Evolutionary conservation across 2,113 vertebrate species (phyloP), one percentile per base, ranked within the genome.

Genomic region (Pimephales promelas): DNA sequence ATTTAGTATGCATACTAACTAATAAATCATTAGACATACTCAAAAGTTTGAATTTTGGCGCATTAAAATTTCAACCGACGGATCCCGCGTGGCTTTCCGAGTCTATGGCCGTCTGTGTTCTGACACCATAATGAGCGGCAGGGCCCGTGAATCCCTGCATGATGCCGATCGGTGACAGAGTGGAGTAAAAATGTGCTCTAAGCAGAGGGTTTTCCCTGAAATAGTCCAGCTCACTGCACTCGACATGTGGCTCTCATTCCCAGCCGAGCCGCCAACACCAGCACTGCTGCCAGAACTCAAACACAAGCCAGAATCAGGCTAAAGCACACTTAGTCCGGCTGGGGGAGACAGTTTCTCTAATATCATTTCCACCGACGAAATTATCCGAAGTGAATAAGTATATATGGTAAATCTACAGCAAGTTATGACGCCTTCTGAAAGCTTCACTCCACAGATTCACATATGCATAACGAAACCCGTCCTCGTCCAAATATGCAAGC

Each of bases 221-320:
- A 36, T 66, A 85, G 81, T 87, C 64, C 76, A 76, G 76, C 83
- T 84, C 83, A 70, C 79, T 76, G 43, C 78, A 22, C 47, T n/a
- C 68, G 79, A 85, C 86, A 88, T 87, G 86, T 87, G 86, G 78
- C 84, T 84, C 79, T 87, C 78, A 84, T 86, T 87, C 85, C 76
- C 81, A 34, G 52, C 72, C 81, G 80, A 66, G 40, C 81, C 43
- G 36, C 68, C 59, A 40, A n/a, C 52, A 40, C 28, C 68, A 43
- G 22, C 20, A 3, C 75, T n/a, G 59, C 77, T 74, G 81, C 81
- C 83, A 83, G 47, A 83, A 71, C 78, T 18, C 77, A 59, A 81
- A 52, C 76, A 49, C 26, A 45, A 83, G 77, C 61, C 70, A 62
- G 11, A 49, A 57, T 61, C 61, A 61, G 34, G 59, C 68, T 8